Evolutionary conservation across 2,113 vertebrate species (phyloP), one percentile per base, ranked within the genome.

Genomic region (Alosa alosa): DNA sequence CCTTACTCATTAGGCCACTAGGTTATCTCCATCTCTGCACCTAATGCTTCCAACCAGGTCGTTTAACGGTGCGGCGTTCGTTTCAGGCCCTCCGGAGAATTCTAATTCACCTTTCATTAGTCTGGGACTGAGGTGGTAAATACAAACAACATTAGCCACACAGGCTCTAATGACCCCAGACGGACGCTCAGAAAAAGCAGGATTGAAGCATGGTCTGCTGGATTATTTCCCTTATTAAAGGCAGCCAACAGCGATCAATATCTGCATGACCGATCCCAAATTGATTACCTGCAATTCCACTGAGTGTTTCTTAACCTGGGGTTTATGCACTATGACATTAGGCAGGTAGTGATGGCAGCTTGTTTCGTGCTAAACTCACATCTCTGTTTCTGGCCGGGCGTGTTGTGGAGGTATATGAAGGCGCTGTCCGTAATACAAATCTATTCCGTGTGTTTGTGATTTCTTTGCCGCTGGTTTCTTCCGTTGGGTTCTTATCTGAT

Each of bases 21-120:
- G 88, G 25, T 88, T 90, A 88, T 83, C 86, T 84, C 88, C 87
- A 83, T 88, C 88, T 89, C 87, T 83, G 72, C 78, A 36, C 84
- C 86, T 90, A 90, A 90, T 88, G 89, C 86, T 84, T 87, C 86
- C 88, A 86, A 86, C 88, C 85, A 87, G 90, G 85, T 88, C 82
- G 86, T 90, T 90, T 87, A 89, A 87, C 87, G 86, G 55, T 45
- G 57, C 49, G 22, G 13, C 84, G 84, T 81, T 44, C 55, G 36
- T 78, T 88, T 90, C 86, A 50, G 84, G 87, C 81, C 81, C 86
- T 89, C 87, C 22, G 49, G 83, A 89, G 86, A 86, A 89, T 88
- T 83, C 72, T 82, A 89, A 89, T 89, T 81, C 82, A 88, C 86
- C 82, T 85, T 86, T 88, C 83, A 90, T 89, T 89, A 83, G 86